Base-by-base conservation (phyloP, 2,113 vertebrate genomes). In the Saimiri boliviensis region DNA sequence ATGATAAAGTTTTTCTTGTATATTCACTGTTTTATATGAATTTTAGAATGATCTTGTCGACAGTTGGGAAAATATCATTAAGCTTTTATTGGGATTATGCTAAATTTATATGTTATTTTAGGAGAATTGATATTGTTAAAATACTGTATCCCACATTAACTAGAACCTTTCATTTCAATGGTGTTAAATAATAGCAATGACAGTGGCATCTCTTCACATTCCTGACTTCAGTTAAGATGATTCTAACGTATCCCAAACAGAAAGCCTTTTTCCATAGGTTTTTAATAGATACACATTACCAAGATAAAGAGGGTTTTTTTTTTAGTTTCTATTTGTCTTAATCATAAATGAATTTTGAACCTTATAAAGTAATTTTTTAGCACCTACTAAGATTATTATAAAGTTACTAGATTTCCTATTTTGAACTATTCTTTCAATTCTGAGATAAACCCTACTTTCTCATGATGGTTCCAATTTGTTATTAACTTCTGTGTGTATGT, bases 81-180 rank as follows among this genome's bases (percentile, higher is more conserved):
- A 52, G 16, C 10, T 89, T 95, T 88, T 92, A 86, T 86, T 70
- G n/a, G 8, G 47, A 87, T 52, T 70, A 13, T 25, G 54, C 52
- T 81, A 60, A 68, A 80, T 93, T 73, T 60, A 37, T 76, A 42
- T 83, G n/a, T 89, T 91, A 79, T 73, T 96, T 88, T 95, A 86
- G 25, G 37, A 92, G 56, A 94, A 63, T 14, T 81, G 35, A 13
- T n/a, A 82, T 58, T 54, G 30, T 66, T 77, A 68, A 95, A 87
- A 84, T 42, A 42, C 30, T 52, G 54, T 84, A 20, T 71, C 60
- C 35, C 20, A 47, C n/a, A 20, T 37, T 60, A 71, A 56, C 37
- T 79, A 68, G 60, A 58, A 68, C 21, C 52, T 23, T n/a, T 9
- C 66, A 8, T 81, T 79, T 81, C 37, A 6, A 6, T 23, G 5